Percentiles rank a stretch among this genome's conserved stretches.
These are phyloP conservation scores for Scaptomyza reducta DNA, from an alignment of 2,888 invertebrate species.

Conservation along the genomic window DNA sequence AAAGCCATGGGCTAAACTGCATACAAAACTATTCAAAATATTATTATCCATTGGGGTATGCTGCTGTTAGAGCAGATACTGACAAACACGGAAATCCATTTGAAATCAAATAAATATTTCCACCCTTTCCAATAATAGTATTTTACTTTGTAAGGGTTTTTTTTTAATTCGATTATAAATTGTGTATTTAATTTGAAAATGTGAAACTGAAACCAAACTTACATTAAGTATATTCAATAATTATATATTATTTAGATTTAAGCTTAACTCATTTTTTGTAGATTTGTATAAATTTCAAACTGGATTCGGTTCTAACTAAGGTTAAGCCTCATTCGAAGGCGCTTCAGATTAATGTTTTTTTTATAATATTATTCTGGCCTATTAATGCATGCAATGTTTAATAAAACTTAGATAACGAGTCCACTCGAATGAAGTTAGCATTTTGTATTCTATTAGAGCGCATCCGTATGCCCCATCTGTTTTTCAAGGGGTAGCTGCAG, in stretches of 20 bases:
- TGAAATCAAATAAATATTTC: background rate
- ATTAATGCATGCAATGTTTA: background rate
- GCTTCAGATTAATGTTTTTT: too few species aligned
- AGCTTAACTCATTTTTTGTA: too few species aligned
- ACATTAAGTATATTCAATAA: too few species aligned
- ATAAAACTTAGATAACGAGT: slow-evolving; percentile 12
- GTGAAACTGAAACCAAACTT: too few species aligned
- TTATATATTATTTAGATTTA: too few species aligned
- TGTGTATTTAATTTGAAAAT: too few species aligned
- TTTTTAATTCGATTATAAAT: too few species aligned
- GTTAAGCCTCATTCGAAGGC: background rate
- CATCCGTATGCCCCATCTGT: slow-evolving; percentile 27
- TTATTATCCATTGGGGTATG: background rate
- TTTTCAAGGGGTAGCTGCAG: slow-evolving; percentile 9
- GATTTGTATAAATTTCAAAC: too few species aligned
- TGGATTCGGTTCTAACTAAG: background rate
- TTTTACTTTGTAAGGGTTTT: too few species aligned
- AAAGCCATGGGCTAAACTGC: slow-evolving; percentile 10
- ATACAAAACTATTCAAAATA: background rate
- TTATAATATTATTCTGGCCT: background rate
- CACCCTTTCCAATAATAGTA: too few species aligned
- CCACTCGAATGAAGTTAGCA: slow-evolving; percentile 19
- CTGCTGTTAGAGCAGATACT: background rate
- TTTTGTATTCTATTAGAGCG: slow-evolving; percentile 16
- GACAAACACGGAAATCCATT: background rate